Base-by-base conservation (phyloP, 2,888 invertebrate species). In the Drosophila subsilvestris region DNA sequence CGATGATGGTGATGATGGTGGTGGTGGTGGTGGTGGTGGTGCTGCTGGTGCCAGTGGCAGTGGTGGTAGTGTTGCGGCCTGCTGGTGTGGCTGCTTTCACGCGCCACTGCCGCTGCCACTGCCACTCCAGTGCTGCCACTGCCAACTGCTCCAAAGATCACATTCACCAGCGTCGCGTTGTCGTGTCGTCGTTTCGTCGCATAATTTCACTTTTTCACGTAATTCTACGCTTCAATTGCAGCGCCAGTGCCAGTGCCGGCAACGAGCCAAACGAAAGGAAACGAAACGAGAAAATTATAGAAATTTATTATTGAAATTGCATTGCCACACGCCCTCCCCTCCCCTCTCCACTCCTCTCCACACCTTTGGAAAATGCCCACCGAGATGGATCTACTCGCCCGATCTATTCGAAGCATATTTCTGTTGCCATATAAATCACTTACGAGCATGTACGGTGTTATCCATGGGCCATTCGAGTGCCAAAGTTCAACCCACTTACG, bases 151-250 rank as follows among this genome's bases (percentile, higher is more conserved):
- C 44, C 22, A 65, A 57, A 67, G 63, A 78, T 75, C 69, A 70
- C 67, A 61, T 75, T 68, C 81, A 63, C 73, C 68, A 29, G 27
- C 45, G n/a, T 45, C 17, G 17, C 43, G 42, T 37, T 45, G 55
- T 58, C 45, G 44, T 48, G 12, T 37, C 37, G 27, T 27, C 27
- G 48, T 43, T 44, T 50, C 58, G 72, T 62, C 71, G 81, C 76
- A 88, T 84, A 88, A 88, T 85, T 85, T 88, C 84, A 88, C 84
- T 85, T 85, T 73, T 85, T 86, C 89, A 87, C 82, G 87, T 85
- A 88, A 85, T 85, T 88, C 84, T 85, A 85, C 76, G 87, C 82
- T 87, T 85, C 85, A 86, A 85, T 86, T 88, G 83, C 85, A 66
- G 48, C 75, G 43, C 3, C 59, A 18, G 20, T 20, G 20, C 20